Percentiles rank a stretch among this genome's conserved stretches.
These are phyloP conservation scores for Sus scrofa DNA, from an alignment of 2,113 vertebrate genomes.

Conservation along the genomic window DNA sequence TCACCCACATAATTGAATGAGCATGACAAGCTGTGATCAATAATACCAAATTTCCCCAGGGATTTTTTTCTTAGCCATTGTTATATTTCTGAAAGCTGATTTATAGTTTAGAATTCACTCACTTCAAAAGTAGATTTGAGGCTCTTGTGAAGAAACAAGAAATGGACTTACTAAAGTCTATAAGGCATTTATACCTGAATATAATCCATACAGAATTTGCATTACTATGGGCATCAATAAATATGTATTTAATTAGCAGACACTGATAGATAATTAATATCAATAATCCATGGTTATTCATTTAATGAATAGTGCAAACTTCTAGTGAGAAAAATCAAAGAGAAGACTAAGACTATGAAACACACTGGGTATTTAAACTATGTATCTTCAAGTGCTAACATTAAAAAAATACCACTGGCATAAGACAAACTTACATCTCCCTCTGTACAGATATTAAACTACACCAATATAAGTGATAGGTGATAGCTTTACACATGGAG, in stretches of 20 bases:
- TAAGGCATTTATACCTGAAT: not conserved
- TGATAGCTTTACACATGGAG: constrained; percentile 53
- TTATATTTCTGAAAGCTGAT: constrained; percentile 12
- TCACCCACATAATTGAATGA: constrained; percentile 50
- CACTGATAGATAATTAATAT: not conserved
- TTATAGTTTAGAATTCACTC: constrained; percentile 37
- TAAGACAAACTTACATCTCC: constrained; percentile 53
- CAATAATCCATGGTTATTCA: not conserved
- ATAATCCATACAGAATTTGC: not conserved
- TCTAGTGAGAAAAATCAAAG: constrained; percentile 11
- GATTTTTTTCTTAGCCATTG: constrained; percentile 29
- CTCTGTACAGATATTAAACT: constrained; percentile 69
- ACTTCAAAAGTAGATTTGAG: constrained; percentile 30
- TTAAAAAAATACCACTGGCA: constrained; percentile 35
- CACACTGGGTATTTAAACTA: not conserved
- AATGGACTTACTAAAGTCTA: not conserved
- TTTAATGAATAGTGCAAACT: not conserved
- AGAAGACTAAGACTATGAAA: constrained; percentile 59
- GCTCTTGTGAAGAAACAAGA: not conserved
- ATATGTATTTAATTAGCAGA: not conserved
- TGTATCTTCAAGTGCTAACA: not conserved
- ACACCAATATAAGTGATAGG: constrained; percentile 42
- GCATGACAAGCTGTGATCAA: constrained; percentile 52
- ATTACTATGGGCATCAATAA: not conserved
- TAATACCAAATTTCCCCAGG: constrained; percentile 22